These are phyloP conservation scores for Lepilemur septentrionalis DNA, from an alignment of 2,797 vertebrate genomes.

Conservation along the genomic window DNA sequence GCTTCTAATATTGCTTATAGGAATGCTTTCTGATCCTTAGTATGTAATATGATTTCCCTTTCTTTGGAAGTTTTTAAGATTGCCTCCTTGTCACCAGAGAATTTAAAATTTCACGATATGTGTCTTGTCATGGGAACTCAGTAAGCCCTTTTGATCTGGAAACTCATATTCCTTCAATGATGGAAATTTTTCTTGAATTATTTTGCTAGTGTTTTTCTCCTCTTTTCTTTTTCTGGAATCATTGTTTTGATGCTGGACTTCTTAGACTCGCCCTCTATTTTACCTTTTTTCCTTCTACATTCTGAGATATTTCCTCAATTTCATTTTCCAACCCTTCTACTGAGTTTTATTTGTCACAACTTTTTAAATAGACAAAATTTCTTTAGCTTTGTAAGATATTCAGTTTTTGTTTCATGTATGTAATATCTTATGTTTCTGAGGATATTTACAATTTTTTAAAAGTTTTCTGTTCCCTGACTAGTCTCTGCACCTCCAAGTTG, in stretches of 20 bases:
- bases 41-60: neutral
- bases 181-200: slow-evolving; percentile 17
- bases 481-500: neutral
- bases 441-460: neutral
- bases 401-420: neutral
- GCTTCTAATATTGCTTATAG: neutral
- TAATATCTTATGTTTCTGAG: neutral
- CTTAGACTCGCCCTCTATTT: neutral
- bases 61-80: neutral
- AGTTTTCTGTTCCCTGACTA: neutral
- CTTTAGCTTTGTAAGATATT: neutral
- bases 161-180: neutral
- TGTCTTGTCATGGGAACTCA: neutral
- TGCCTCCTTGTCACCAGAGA: neutral
- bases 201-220: slow-evolving; percentile 6
- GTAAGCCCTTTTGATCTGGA: neutral
- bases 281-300: neutral
- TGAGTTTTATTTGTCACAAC: neutral
- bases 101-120: neutral
- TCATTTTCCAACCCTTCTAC: neutral
- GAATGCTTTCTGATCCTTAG: neutral
- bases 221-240: neutral
- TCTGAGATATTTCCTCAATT: neutral
- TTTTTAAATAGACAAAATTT: neutral
- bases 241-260: neutral